These are phyloP conservation scores for Euura saliciscinereae DNA, from an alignment of 1,140 invertebrate genomes.

Conservation along the genomic window DNA sequence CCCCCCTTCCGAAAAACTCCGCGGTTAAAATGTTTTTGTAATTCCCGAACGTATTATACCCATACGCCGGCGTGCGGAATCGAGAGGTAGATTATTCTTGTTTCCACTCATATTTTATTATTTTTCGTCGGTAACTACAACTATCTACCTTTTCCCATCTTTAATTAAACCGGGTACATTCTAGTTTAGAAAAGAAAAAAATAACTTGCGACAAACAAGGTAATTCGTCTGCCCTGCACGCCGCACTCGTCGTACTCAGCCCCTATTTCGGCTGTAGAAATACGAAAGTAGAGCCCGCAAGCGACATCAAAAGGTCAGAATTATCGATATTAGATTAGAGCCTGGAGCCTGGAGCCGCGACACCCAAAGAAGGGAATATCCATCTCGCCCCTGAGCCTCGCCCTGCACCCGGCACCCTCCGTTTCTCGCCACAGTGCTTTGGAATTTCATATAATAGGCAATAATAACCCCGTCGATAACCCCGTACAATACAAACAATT, in stretches of 20 bases:
- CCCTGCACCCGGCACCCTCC: conserved; percentile 12
- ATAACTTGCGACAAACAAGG: too few relatives aligned
- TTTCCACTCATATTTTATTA: background rate
- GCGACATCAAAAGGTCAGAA: background rate
- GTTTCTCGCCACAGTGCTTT: conserved; percentile 32
- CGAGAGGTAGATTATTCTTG: background rate
- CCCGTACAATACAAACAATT: conserved; percentile 48
- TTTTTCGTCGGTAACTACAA: too few relatives aligned
- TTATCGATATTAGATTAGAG: conserved; percentile 3
- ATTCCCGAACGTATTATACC: background rate
- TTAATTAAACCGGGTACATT: too few relatives aligned
- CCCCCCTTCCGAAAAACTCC: too few relatives aligned
- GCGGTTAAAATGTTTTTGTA: background rate
- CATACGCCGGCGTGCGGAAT: background rate
- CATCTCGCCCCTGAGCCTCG: conserved; percentile 20
- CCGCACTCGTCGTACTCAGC: background rate
- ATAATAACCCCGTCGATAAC: conserved; percentile 44
- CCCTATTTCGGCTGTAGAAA: background rate
- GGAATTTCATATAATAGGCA: conserved; percentile 47
- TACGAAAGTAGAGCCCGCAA: too few relatives aligned
- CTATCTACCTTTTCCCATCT: too few relatives aligned
- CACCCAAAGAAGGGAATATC: conserved; percentile 24
- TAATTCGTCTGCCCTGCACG: background rate
- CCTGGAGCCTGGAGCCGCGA: background rate
- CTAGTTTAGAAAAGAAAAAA: too few relatives aligned